Evolutionary conservation across 2,888 invertebrate genomes (phyloP), one percentile per base, ranked within the genome.

Genomic region (Zhuqinia jingwanae): DNA sequence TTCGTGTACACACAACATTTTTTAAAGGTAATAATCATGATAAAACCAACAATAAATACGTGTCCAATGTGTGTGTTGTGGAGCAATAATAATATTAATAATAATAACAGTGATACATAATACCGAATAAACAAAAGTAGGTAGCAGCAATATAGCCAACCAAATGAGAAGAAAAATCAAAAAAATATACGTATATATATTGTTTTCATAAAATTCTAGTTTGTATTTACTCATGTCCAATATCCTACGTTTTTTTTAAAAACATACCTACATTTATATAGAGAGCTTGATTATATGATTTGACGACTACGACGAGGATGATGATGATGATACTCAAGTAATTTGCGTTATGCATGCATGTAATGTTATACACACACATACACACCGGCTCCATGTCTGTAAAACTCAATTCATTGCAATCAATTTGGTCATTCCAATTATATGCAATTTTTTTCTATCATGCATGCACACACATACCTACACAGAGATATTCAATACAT

Each of bases 381-480:
- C 20, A 47, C 65, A 50, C 79, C 78, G 79, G 79, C 65, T 63
- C 79, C 63, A 36, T 63, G 79, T 47, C 78, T 78, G 25, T 30
- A 60, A n/a, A 65, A 65, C 50, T 65, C 79, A 65, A 80, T 68
- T 80, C 80, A 68, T 42, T 20, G 36, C 53, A 56, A 65, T 53
- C 80, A 80, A 80, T 80, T 80, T 80, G 53, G 80, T 42, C 53
- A 68, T 27, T 68, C n/a, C 30, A 80, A 80, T 80, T 68, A 80
- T 68, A 36, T 68, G 65, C 68, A 68, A 68, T 80, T 80, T 79
- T 79, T 30, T 78, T 75, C 53, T 75, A 10, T 45, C 45, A 30
- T 36, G 58, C 36, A 27, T 1, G 2, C 30, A 65, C 1, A 27
- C 36, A 65, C 20, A 68, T n/a, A n/a, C n/a, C n/a, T n/a, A n/a